Evolutionary conservation across 2,113 vertebrate genomes (phyloP).

Genomic region (Solea solea): DNA sequence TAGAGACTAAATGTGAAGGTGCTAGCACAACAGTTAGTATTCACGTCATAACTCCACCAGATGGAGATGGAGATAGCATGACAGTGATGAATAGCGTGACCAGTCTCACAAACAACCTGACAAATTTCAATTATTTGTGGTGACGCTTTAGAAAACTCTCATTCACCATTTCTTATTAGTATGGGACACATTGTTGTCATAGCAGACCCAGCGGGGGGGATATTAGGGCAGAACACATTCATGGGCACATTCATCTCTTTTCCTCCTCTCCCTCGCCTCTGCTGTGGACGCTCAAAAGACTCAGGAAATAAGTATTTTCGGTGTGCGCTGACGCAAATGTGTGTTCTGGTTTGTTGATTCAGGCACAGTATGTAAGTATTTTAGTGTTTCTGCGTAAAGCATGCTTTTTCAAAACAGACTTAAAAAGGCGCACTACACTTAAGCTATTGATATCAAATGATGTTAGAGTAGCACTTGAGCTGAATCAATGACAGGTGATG

Average conservation of each 20-base stretch:
- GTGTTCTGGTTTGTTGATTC: too few species aligned
- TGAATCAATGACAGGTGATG: slow-evolving; percentile 37
- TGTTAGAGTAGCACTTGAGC: slow-evolving; percentile 44
- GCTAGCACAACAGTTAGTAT: slow-evolving; percentile 13
- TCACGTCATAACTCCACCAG: slow-evolving; percentile 16
- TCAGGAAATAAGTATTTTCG: too few species aligned
- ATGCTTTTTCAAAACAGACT: slow-evolving; percentile 23
- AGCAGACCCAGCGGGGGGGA: neutral
- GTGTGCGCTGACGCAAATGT: too few species aligned
- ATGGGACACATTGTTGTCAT: slow-evolving; percentile 19
- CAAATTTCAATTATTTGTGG: slow-evolving; percentile 48
- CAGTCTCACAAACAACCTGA: slow-evolving; percentile 42
- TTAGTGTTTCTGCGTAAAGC: slow-evolving; percentile 1
- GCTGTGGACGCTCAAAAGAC: too few species aligned
- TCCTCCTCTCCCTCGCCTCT: neutral
- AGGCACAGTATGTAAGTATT: neutral
- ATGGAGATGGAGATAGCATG: slow-evolving; percentile 44
- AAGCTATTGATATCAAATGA: slow-evolving; percentile 39
- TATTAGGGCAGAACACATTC: neutral
- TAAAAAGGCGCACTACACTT: slow-evolving; percentile 12
- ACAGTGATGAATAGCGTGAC: slow-evolving; percentile 51
- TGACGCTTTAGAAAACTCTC: slow-evolving; percentile 25
- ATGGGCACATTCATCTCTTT: neutral
- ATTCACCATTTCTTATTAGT: slow-evolving; percentile 28
- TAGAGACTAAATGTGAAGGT: neutral